Base-by-base conservation (phyloP, 1,140 invertebrate genomes). In the Sminthurides bifidus region DNA sequence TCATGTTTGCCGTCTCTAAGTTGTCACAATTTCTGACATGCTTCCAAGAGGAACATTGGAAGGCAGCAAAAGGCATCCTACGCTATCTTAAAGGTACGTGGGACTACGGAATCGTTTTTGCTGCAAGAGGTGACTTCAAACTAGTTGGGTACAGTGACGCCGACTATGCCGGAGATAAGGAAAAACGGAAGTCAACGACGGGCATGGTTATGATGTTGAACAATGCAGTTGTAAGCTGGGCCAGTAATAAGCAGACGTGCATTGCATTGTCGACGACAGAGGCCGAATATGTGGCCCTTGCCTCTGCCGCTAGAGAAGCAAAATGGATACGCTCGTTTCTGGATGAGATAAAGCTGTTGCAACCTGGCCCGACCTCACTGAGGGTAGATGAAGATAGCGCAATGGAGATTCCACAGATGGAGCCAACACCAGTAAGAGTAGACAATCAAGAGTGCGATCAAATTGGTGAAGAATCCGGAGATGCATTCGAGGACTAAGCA, bases 221-320 rank as follows among this genome's bases (percentile, higher is more conserved):
- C 52, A 66, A 65, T 43, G 68, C 56, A 19, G 54, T 68, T 23
- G 51, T 73, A 17, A 52, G 65, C 14, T 74, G 71, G 72, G 58
- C 45, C 24, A 68, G 56, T 40, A 64, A 66, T 38, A 68, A 66
- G 59, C 72, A 76, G 60, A 49, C 56, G 45, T 67, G 66, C 19
- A 70, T 74, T 5, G 69, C 72, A 24, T 64, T 74, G 33, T 74
- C 72, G 6, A 71, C 71, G 15, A 72, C 68, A 8, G 72, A 75
- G 61, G 67, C 72, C n/a, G 72, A 75, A 61, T 67, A 73, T 52
- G 66, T 74, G 2, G 71, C 71, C 15, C 68, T 69, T 12, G 69
- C 66, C 52, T 67, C 72, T 59, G 70, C 58, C 41, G 64, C 69
- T 17, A 69, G 68, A 59, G 71, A 73, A 63, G 48, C 67, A 2